Conservation (phyloP, 2,113 vertebrate genomes). For the Urocitellus parryii region DNA sequence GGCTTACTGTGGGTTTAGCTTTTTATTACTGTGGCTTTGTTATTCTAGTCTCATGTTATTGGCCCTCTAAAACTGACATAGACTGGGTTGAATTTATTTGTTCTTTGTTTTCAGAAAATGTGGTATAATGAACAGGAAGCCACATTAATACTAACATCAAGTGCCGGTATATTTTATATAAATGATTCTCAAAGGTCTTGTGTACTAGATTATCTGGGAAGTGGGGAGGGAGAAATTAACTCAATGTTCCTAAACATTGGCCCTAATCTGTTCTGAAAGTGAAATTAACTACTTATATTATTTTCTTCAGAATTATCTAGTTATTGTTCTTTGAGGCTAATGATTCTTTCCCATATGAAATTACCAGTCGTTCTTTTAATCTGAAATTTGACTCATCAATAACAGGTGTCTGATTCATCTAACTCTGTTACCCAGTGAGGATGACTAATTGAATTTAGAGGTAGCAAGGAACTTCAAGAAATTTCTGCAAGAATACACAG, state of each 20-base stretch:
- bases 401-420: not conserved
- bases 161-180: not conserved
- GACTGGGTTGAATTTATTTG: not conserved
- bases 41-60: not conserved
- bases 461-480: not conserved
- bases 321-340: conserved; percentile 35
- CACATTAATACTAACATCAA: not conserved
- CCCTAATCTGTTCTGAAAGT: not conserved
- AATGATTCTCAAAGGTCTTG: not conserved
- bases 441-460: not conserved
- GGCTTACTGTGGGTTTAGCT: not conserved
- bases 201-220: conserved; percentile 15
- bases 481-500: not conserved
- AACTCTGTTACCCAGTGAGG: not conserved
- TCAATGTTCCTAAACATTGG: not conserved
- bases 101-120: conserved; percentile 52
- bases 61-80: not conserved
- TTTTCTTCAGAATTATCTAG: not conserved
- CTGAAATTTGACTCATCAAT: conserved; percentile 41
- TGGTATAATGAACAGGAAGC: not conserved
- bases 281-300: not conserved
- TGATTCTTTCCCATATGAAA: conserved; percentile 8
- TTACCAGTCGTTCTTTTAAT: not conserved
- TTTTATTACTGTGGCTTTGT: conserved; percentile 29
- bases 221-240: not conserved